Evolutionary conservation across 2,797 vertebrate genomes (phyloP).

Genomic region (Eremophila alpestris): DNA sequence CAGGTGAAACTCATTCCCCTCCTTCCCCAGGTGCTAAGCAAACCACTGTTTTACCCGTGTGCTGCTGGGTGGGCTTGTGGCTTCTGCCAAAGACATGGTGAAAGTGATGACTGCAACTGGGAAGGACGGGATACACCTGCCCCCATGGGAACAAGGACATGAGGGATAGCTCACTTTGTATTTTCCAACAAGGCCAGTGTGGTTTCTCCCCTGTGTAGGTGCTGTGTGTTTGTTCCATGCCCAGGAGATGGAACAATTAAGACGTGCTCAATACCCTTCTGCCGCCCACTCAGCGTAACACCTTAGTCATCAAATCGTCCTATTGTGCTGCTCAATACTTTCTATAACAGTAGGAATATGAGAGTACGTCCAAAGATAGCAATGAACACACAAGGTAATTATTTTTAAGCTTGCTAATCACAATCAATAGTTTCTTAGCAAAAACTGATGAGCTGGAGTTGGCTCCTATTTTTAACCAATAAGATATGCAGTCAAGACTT

Average conservation of each 20-base stretch:
- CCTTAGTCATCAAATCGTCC: slow-evolving; percentile 36
- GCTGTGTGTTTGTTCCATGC: neutral
- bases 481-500: slow-evolving; percentile 58
- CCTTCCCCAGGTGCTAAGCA: neutral
- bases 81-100: neutral
- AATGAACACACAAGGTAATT: slow-evolving; percentile 68
- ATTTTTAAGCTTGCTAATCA: slow-evolving; percentile 73
- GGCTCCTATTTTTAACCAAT: slow-evolving; percentile 69
- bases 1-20: neutral
- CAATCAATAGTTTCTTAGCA: slow-evolving; percentile 70
- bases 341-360: slow-evolving; percentile 54
- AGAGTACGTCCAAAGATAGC: slow-evolving; percentile 68
- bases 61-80: neutral
- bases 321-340: slow-evolving; percentile 37
- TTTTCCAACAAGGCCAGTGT: neutral
- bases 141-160: neutral
- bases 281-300: neutral
- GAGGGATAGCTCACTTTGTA: neutral
- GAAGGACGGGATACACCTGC: neutral
- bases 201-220: neutral
- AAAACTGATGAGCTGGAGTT: slow-evolving; percentile 70
- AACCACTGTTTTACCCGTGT: neutral
- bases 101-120: neutral
- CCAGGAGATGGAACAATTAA: slow-evolving; percentile 33
- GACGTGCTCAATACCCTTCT: slow-evolving; percentile 5